phyloP scores from a whole-genome alignment of 2,888 invertebrate species.

The Zygogramma bicolorata region DNA sequence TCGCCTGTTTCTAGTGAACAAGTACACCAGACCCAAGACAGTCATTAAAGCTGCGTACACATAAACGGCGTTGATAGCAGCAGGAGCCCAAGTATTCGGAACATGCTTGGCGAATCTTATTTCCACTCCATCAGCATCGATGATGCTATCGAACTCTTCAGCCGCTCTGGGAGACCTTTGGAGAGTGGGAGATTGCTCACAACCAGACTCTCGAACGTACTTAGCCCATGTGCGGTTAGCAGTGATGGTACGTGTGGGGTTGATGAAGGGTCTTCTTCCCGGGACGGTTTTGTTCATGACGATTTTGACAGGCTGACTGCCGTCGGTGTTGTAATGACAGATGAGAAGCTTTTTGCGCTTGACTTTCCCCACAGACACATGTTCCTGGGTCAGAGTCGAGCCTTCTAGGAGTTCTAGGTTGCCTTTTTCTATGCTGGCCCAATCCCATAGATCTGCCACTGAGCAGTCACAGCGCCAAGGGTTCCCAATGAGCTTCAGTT shows the following conservation, averaged over 20 bases:
- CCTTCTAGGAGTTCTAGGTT: slow-evolving; percentile 76
- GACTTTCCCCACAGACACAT: slow-evolving; percentile 72
- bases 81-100: slow-evolving; percentile 61
- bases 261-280: slow-evolving; percentile 71
- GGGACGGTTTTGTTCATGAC: slow-evolving; percentile 68
- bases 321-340: slow-evolving; percentile 73
- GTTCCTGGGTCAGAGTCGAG: slow-evolving; percentile 74
- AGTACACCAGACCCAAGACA: slow-evolving; percentile 48
- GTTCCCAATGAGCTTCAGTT: slow-evolving; percentile 76
- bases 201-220: slow-evolving; percentile 76
- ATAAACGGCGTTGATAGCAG: slow-evolving; percentile 65
- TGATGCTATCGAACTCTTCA: slow-evolving; percentile 33
- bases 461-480: slow-evolving; percentile 79
- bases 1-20: slow-evolving; percentile 39
- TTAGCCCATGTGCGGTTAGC: slow-evolving; percentile 80
- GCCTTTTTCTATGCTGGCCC: slow-evolving; percentile 76
- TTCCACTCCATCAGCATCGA: slow-evolving; percentile 43
- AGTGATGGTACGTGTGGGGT: slow-evolving; percentile 71
- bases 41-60: slow-evolving; percentile 63
- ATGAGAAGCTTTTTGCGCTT: slow-evolving; percentile 75
- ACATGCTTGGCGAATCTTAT: slow-evolving; percentile 48
- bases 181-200: slow-evolving; percentile 62
- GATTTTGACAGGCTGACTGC: slow-evolving; percentile 69
- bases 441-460: slow-evolving; percentile 79
- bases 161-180: slow-evolving; percentile 52